Percentiles rank a stretch among this genome's conserved stretches.
Conservation (phyloP, 1,140 invertebrate species). For the Drosophila arizonae region DNA sequence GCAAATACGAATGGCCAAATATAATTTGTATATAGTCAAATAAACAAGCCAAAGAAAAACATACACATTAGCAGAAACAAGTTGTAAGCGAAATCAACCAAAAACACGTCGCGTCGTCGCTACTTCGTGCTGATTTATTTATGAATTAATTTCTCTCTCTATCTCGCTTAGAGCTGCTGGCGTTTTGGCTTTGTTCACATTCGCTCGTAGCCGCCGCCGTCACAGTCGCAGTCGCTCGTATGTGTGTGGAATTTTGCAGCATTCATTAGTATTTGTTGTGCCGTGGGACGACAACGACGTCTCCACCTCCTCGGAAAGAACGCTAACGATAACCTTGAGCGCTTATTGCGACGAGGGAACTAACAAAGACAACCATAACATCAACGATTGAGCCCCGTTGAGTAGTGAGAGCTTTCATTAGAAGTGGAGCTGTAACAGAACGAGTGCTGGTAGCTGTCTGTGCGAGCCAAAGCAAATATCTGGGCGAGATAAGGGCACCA, state of each 20-base stretch:
- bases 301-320: slow-evolving; percentile 30
- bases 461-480: slow-evolving; percentile 58
- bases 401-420: slow-evolving; percentile 23
- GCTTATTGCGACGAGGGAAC: slow-evolving; percentile 13
- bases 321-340: slow-evolving; percentile 41
- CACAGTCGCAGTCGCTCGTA: slow-evolving; percentile 18
- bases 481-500: slow-evolving; percentile 67
- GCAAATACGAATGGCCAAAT: slow-evolving; percentile 43
- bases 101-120: slow-evolving; percentile 51
- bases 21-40: slow-evolving; percentile 36
- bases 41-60: slow-evolving; percentile 42
- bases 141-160: slow-evolving; percentile 73
- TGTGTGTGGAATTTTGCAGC: slow-evolving; percentile 59
- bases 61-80: slow-evolving; percentile 34
- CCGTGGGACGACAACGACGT: slow-evolving; percentile 52
- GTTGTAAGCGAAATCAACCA: slow-evolving; percentile 37
- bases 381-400: slow-evolving; percentile 26
- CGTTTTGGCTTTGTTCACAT: slow-evolving; percentile 53
- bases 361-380: not conserved
- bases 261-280: slow-evolving; percentile 54
- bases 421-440: slow-evolving; percentile 30
- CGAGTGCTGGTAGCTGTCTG: slow-evolving; percentile 32
- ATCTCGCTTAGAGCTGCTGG: slow-evolving; percentile 44
- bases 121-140: slow-evolving; percentile 66
- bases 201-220: slow-evolving; percentile 32